Percentiles rank a stretch among this genome's conserved stretches.
Evolutionary conservation across 2,888 invertebrate genomes (phyloP).

Genomic region (Spodoptera littoralis): DNA sequence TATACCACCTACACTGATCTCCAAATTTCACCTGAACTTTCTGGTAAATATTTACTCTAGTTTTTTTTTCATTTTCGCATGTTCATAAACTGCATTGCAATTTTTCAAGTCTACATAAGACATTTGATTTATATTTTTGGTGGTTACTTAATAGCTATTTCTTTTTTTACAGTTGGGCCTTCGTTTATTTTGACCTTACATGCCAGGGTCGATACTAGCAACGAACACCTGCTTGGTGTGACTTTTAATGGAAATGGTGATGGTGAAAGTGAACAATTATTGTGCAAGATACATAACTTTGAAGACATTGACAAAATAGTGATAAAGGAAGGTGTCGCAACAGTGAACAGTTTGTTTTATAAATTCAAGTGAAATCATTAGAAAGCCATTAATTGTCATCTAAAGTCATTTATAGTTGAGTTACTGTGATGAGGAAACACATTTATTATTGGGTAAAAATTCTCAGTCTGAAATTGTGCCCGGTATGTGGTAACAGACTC

Average conservation of each 20-base stretch:
- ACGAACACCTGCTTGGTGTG: constrained; percentile 33
- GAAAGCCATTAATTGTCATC: constrained; percentile 27
- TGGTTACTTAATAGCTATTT: background rate
- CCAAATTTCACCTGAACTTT: background rate
- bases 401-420: background rate
- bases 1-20: constrained; percentile 9
- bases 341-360: constrained; percentile 48
- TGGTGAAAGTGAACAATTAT: constrained; percentile 25
- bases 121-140: background rate
- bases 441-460: too few relatives aligned
- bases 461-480: too few relatives aligned
- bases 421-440: constrained; percentile 4
- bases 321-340: constrained; percentile 53
- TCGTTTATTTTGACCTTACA: constrained; percentile 42
- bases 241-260: constrained; percentile 27
- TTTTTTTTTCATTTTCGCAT: too few relatives aligned
- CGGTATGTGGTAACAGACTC: too few relatives aligned
- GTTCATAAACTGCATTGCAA: too few relatives aligned
- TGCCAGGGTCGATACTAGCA: constrained; percentile 10
- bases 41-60: constrained; percentile 2
- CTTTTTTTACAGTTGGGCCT: constrained; percentile 25
- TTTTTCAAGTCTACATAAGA: background rate
- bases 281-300: constrained; percentile 40
- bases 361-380: constrained; percentile 35
- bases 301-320: constrained; percentile 46